A percentile compares a stretch with the other conserved stretches of the same genome.
Conservation (phyloP, 2,888 invertebrate genomes). For the Drosophila macrothrix region DNA sequence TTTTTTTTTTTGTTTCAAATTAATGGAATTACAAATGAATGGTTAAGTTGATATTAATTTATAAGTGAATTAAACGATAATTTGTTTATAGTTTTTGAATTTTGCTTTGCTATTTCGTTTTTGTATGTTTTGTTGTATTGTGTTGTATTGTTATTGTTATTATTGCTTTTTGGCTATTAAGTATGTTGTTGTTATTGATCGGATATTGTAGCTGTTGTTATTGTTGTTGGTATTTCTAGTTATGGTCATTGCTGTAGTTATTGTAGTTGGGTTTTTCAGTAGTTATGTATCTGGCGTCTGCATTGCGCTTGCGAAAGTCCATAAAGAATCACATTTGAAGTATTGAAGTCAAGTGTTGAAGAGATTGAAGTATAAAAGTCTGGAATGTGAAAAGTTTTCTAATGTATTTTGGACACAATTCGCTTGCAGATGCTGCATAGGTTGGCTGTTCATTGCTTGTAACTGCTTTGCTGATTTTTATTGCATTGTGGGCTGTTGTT, state of each 20-base stretch:
- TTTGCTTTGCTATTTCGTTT: slow-evolving; percentile 63
- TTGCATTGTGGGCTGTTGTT: slow-evolving; percentile 26
- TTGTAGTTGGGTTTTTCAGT: slow-evolving; percentile 50
- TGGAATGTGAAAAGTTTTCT: slow-evolving; percentile 48
- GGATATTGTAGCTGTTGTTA: slow-evolving; percentile 72
- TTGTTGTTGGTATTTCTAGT: slow-evolving; percentile 57
- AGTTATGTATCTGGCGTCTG: slow-evolving; percentile 58
- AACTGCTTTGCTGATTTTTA: slow-evolving; percentile 28
- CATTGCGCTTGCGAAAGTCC: slow-evolving; percentile 12
- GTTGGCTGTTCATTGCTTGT: slow-evolving; percentile 42
- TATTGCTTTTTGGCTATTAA: slow-evolving; percentile 70
- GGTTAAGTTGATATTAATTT: slow-evolving; percentile 12
- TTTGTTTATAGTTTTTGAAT: slow-evolving; percentile 61
- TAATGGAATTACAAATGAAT: slow-evolving; percentile 21
- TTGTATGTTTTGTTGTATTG: slow-evolving; percentile 36
- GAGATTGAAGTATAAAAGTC: slow-evolving; percentile 15
- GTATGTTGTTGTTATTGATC: slow-evolving; percentile 73
- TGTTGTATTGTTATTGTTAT: slow-evolving; percentile 61
- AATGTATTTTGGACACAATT: slow-evolving; percentile 8
- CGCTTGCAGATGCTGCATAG: slow-evolving; percentile 46
- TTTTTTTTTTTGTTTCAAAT: slow-evolving; percentile 28
- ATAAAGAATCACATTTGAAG: slow-evolving; percentile 45
- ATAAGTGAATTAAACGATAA: slow-evolving; percentile 28
- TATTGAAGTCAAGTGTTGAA: slow-evolving; percentile 30
- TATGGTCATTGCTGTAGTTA: slow-evolving; percentile 63